Conservation (phyloP, 1,140 invertebrate genomes). For the Maconellicoccus hirsutus region DNA sequence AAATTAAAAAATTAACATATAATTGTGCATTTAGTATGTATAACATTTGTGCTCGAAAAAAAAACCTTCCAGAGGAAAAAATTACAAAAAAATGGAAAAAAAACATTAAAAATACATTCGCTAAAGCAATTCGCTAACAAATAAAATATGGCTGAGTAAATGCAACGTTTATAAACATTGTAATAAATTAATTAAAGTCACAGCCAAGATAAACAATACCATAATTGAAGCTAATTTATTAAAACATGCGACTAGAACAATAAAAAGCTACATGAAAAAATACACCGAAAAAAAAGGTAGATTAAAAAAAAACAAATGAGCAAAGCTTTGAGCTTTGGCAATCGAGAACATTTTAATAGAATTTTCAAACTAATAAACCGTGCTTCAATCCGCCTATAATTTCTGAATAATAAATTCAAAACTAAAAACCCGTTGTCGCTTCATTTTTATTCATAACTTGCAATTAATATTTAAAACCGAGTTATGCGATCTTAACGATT, state of each 20-base stretch:
- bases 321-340: not conserved
- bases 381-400: too few species aligned
- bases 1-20: not conserved
- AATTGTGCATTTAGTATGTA: not conserved
- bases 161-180: not conserved
- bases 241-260: not conserved
- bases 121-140: not conserved
- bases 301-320: too few species aligned
- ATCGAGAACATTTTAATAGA: too few species aligned
- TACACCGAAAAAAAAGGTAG: not conserved
- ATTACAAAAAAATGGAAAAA: not conserved
- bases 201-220: not conserved
- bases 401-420: too few species aligned
- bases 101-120: not conserved
- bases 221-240: not conserved
- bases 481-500: too few species aligned
- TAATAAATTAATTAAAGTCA: slow-evolving; percentile 1
- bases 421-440: too few species aligned
- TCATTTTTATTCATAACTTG: too few species aligned
- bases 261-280: not conserved
- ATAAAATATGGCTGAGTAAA: not conserved
- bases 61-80: not conserved
- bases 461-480: too few species aligned
- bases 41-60: not conserved
- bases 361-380: too few species aligned